Evolutionary conservation across 1,140 invertebrate genomes (phyloP).

Genomic region (Dufourea novaeangliae): DNA sequence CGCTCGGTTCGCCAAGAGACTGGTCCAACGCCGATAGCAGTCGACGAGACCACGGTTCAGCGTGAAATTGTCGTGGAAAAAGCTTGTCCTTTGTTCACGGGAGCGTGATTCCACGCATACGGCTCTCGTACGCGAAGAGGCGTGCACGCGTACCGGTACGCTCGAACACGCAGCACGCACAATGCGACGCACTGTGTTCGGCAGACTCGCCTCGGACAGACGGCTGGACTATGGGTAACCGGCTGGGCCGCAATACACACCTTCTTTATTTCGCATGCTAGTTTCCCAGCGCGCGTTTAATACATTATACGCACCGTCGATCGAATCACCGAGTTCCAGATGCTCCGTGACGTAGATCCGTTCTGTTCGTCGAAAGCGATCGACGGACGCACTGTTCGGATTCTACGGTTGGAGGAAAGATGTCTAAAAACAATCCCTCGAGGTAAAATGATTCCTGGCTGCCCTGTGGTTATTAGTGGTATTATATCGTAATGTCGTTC

Average conservation of each 20-base stretch:
- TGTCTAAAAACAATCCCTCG: too few species aligned
- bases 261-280: slow-evolving; percentile 23
- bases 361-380: neutral
- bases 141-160: slow-evolving; percentile 35
- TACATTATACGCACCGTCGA: slow-evolving; percentile 40
- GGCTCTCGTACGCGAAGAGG: slow-evolving; percentile 27
- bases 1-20: too few species aligned
- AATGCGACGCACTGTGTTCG: slow-evolving; percentile 62
- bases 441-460: too few species aligned
- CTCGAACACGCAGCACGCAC: slow-evolving; percentile 43
- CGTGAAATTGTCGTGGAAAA: slow-evolving; percentile 30
- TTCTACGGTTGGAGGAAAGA: too few species aligned
- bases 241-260: slow-evolving; percentile 45
- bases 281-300: slow-evolving; percentile 21
- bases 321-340: slow-evolving; percentile 45
- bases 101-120: slow-evolving; percentile 11
- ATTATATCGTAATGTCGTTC: too few species aligned
- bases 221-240: slow-evolving; percentile 54
- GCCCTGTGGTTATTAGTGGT: too few species aligned
- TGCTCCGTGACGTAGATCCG: slow-evolving; percentile 30
- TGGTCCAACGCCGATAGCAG: too few species aligned
- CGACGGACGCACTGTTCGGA: too few species aligned
- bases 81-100: slow-evolving; percentile 43
- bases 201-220: slow-evolving; percentile 38
- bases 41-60: too few species aligned